Base-by-base conservation (phyloP, 2,797 vertebrate genomes). In the Melanotaenia pygmaea region DNA sequence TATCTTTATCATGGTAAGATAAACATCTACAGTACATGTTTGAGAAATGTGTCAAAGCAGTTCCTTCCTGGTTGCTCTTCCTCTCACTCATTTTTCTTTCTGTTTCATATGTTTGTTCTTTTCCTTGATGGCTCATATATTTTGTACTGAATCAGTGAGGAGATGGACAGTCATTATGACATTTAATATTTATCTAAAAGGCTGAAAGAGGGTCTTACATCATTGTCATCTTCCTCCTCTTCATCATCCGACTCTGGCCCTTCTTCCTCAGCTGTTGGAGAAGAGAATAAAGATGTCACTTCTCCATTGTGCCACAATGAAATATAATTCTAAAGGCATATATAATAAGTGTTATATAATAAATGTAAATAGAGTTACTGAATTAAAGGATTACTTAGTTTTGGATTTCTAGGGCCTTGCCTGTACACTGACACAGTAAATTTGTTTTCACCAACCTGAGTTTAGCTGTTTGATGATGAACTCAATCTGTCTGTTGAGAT, bases 401-500 rank as follows among this genome's bases (percentile, higher is more conserved):
- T 50, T 24, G 37, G 47, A 59, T 56, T 56, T 59, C 11, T n/a
- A 59, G 30, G 20, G 24, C 10, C 28, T 50, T n/a, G 34, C 57
- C 0, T 20, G 24, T 59, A 0, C 1, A 35, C 1, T 32, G 10
- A 35, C 18, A 58, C 28, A 40, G n/a, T 26, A 1, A 14, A 62
- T 64, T 14, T 35, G 12, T 53, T 4, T 34, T 60, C 30, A 88
- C 86, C 59, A 76, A 99, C 98, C 96, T 81, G 97, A 97, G 84
- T 96, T 97, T 0, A 99, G 96, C 65, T 98, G 97, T 85, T 94
- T 95, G 83, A 99, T 96, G 89, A 99, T 96, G 76, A 96, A 98
- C 85, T 97, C 95, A 58, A 99, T 96, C 89, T 98, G 97, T 56
- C 95, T 95, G 91, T 95, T 95, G 86, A 96, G 95, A 77, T 97